Evolutionary conservation across 2,888 invertebrate species (phyloP), one percentile per base, ranked within the genome.

Genomic region (Tethea ocularis): DNA sequence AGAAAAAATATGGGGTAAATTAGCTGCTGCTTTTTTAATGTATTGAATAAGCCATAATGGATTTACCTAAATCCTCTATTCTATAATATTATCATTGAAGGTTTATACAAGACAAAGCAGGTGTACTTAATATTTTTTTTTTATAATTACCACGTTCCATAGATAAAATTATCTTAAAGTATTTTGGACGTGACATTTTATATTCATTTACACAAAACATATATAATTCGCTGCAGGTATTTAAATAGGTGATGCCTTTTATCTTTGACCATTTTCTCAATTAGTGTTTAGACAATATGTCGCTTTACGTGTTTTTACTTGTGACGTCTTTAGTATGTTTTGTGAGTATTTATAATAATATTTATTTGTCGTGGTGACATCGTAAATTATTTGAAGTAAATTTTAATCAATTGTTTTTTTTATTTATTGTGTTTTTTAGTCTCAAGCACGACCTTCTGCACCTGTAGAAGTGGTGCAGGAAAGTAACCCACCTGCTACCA

Each of bases 111-210:
- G 8, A 46, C 20, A 46, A 46, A 10, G 20, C 46, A 46, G 20
- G 54, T 54, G 54, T 2, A 13, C 20, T 15, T 7, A 20, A 36
- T 6, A 29, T 6, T 10, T 24, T 54, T 54, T 29, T 22, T n/a
- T 13, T 13, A 29, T 20, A 17, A 52, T 8, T 11, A 10, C 62
- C 71, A 75, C 73, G 77, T 75, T 62, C 53, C 51, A 60, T 46
- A 66, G 71, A 74, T 68, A 63, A 69, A 53, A n/a, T 78, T 80
- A 84, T 86, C 80, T 68, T 67, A 61, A 63, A 59, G 59, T 59
- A 63, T 61, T 63, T 13, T 23, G 60, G 58, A 87, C 87, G 87
- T 87, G 87, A 83, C 82, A 71, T 75, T 73, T 72, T 62, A 63
- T 66, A 62, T 62, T 71, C 62, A 67, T 68, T 67, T 61, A 63